Evolutionary conservation across 2,888 invertebrate genomes (phyloP).

Genomic region (Selenia dentaria): DNA sequence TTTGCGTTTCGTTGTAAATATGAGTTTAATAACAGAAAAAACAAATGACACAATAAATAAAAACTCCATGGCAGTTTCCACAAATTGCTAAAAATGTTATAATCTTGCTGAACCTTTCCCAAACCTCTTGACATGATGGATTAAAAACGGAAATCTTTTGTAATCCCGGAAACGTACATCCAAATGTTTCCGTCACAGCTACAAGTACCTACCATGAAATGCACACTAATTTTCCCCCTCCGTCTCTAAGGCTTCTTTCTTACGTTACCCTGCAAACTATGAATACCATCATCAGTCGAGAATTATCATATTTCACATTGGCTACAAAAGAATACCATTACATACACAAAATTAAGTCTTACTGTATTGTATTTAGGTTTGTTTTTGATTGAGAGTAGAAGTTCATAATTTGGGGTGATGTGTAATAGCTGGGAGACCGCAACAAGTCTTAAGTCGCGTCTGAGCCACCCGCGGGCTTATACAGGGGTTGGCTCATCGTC

Average conservation of each 20-base stretch:
- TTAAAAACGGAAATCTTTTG: conserved; percentile 23
- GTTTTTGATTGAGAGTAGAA: conserved; percentile 13
- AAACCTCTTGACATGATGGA: conserved; percentile 18
- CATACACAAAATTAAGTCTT: conserved; percentile 17
- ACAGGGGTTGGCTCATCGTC: conserved; percentile 40
- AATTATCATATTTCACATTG: conserved; percentile 79
- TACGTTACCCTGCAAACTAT: conserved; percentile 59
- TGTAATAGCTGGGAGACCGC: conserved; percentile 62
- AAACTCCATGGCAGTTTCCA: neutral
- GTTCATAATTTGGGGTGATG: conserved; percentile 40
- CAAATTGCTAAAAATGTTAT: neutral
- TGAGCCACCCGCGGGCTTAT: conserved; percentile 50
- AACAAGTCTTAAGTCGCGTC: conserved; percentile 67
- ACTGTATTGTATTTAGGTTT: conserved; percentile 1
- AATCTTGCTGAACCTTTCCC: neutral
- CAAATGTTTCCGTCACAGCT: conserved; percentile 28
- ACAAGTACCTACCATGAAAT: conserved; percentile 47
- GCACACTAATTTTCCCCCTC: conserved; percentile 62
- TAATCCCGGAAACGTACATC: conserved; percentile 22
- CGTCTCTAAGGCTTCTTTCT: conserved; percentile 64
- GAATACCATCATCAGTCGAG: conserved; percentile 77
- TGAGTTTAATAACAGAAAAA: too few relatives aligned
- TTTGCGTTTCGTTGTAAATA: too few relatives aligned
- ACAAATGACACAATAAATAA: too few relatives aligned
- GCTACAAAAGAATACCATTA: conserved; percentile 27